Percentiles rank a stretch among this genome's conserved stretches.
These are phyloP conservation scores for Drosophila neotestacea DNA, from an alignment of 2,888 invertebrate species.

Conservation along the genomic window DNA sequence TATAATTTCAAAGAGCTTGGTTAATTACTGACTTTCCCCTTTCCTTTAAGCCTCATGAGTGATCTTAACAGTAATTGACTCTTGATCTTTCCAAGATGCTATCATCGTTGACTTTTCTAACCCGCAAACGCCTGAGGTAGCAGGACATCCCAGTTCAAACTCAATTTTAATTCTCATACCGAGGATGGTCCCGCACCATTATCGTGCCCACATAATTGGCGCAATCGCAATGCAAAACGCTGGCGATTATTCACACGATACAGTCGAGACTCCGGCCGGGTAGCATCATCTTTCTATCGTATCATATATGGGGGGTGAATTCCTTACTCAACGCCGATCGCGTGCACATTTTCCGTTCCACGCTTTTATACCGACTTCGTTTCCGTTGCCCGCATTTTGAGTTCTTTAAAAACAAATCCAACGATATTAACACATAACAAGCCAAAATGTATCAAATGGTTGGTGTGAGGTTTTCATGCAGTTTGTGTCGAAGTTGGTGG, in stretches of 20 bases:
- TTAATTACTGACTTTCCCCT: conserved; percentile 19
- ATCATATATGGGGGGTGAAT: conserved; percentile 59
- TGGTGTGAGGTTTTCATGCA: conserved; percentile 57
- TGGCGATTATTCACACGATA: conserved; percentile 73
- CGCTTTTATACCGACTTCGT: conserved; percentile 19
- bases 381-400: conserved; percentile 70
- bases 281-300: conserved; percentile 40
- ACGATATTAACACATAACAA: conserved; percentile 61
- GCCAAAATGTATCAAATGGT: conserved; percentile 80
- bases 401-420: conserved; percentile 67
- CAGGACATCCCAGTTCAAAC: conserved; percentile 39
- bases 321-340: conserved; percentile 63
- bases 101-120: conserved; percentile 59
- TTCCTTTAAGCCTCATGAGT: conserved; percentile 15
- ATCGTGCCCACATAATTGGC: conserved; percentile 68
- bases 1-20: conserved; percentile 4
- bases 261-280: conserved; percentile 23
- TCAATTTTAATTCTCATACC: conserved; percentile 15
- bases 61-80: conserved; percentile 56
- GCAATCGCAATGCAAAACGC: conserved; percentile 71
- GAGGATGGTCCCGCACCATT: conserved; percentile 48
- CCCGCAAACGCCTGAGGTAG: conserved; percentile 28
- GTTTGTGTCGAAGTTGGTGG: conserved; percentile 51
- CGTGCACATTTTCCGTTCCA: conserved; percentile 65
- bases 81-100: conserved; percentile 60